Evolutionary conservation across 2,888 invertebrate species (phyloP), one percentile per base, ranked within the genome.

Genomic region (Willowsia nigromaculata): DNA sequence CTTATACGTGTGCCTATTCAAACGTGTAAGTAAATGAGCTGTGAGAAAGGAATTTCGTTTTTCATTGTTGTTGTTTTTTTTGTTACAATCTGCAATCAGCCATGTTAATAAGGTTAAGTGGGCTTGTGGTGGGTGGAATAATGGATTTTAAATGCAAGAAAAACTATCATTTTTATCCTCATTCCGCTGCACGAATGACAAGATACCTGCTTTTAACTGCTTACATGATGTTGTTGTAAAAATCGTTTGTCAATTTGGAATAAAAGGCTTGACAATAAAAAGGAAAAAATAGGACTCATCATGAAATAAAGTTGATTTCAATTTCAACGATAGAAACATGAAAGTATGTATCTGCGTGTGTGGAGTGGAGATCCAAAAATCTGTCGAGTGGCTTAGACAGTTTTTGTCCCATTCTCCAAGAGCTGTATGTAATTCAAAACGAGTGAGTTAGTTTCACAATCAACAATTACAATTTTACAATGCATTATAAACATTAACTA

Each of bases 141-240:
- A 81, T 53, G 27, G 53, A 71, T 71, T 84, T 80, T 74, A 76
- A 85, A 85, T 76, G 62, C 25, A 33, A 47, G 78, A 27, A 62
- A 68, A 86, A 65, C 65, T 25, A 80, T 74, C 76, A 78, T 86
- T 80, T 74, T 87, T 87, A 87, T 22, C 71, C 80, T 68, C 68
- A 53, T 86, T 81, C 80, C 85, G 9, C 65, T 50, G 33, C 59
- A 25, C 30, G 65, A 65, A 65, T 25, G 27, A 33, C 15, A 30
- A 2, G 15, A 15, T 30, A 11, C 18, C 18, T 56, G 25, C 15
- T 18, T 18, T 18, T 56, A 22, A 56, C 25, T 56, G 37, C 37
- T 59, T 13, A 37, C 33, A 18, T 40, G n/a, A 18, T 80, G 53
- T 22, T 11, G 50, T 59, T 25, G 9, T 43, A 11, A 43, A 53